Evolutionary conservation across 1,140 invertebrate genomes (phyloP).

Genomic region (Belonocnema kinseyi): DNA sequence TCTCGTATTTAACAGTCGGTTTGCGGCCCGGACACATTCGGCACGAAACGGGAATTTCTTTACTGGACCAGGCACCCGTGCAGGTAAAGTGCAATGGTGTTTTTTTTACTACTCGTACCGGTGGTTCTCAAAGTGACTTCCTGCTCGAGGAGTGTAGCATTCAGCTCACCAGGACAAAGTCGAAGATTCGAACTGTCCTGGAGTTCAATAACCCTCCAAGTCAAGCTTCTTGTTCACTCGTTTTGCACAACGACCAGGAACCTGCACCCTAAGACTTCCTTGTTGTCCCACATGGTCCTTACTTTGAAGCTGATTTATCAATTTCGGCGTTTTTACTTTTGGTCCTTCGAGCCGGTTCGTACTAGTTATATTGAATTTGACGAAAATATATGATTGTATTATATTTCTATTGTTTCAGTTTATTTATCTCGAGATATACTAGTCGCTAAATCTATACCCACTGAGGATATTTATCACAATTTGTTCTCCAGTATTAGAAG

Average conservation of each 20-base stretch:
- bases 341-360: too few relatives aligned
- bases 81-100: background rate
- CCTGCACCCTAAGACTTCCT: slow-evolving; percentile 4
- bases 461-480: slow-evolving; percentile 16
- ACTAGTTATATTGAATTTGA: too few relatives aligned
- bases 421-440: background rate
- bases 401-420: too few relatives aligned
- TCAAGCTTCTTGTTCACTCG: slow-evolving; percentile 5
- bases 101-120: background rate
- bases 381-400: too few relatives aligned
- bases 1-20: background rate
- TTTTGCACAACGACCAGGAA: slow-evolving; percentile 9
- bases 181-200: slow-evolving; percentile 25
- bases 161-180: slow-evolving; percentile 24
- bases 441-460: background rate
- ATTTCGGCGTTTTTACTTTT: too few relatives aligned
- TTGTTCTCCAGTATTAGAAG: slow-evolving; percentile 13
- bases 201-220: slow-evolving; percentile 10
- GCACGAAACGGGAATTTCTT: slow-evolving; percentile 20
- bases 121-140: background rate
- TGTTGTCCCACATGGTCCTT: background rate
- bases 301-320: background rate
- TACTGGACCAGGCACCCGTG: background rate
- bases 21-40: background rate
- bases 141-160: slow-evolving; percentile 15